Percentiles rank a stretch among this genome's conserved stretches.
Evolutionary conservation across 2,113 vertebrate genomes (phyloP).

Genomic region (Aptenodytes patagonicus): DNA sequence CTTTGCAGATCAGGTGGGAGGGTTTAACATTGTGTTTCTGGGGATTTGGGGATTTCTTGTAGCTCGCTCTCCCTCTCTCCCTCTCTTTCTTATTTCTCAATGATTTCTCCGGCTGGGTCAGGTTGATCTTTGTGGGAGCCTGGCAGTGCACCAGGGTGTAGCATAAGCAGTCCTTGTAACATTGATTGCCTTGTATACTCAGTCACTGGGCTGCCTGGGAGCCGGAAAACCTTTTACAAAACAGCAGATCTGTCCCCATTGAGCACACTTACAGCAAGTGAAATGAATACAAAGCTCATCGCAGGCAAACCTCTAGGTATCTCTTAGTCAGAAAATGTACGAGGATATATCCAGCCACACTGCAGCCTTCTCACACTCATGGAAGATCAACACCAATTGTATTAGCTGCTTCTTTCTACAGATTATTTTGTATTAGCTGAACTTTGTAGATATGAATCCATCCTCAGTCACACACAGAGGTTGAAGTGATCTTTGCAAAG

Average conservation of each 20-base stretch:
- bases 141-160: conserved; percentile 45
- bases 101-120: conserved; percentile 55
- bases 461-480: not conserved
- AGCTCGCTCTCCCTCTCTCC: not conserved
- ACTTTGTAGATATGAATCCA: not conserved
- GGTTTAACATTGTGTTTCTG: conserved; percentile 53
- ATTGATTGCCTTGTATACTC: conserved; percentile 2
- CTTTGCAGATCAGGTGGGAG: conserved; percentile 66
- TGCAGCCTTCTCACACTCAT: not conserved
- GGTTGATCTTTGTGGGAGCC: conserved; percentile 58
- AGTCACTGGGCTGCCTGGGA: not conserved
- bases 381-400: not conserved
- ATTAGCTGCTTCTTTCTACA: not conserved
- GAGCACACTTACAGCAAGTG: not conserved
- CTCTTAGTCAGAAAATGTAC: not conserved
- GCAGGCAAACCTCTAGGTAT: not conserved
- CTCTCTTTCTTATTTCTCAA: conserved; percentile 40
- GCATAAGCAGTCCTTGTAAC: conserved; percentile 36
- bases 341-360: not conserved
- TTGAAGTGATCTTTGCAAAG: not conserved
- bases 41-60: conserved; percentile 53
- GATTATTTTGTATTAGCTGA: not conserved
- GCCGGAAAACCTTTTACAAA: conserved; percentile 25
- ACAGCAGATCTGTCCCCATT: not conserved
- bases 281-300: not conserved